Evolutionary conservation across 2,888 invertebrate species (phyloP).

Genomic region (Alloscopus bannaensis): DNA sequence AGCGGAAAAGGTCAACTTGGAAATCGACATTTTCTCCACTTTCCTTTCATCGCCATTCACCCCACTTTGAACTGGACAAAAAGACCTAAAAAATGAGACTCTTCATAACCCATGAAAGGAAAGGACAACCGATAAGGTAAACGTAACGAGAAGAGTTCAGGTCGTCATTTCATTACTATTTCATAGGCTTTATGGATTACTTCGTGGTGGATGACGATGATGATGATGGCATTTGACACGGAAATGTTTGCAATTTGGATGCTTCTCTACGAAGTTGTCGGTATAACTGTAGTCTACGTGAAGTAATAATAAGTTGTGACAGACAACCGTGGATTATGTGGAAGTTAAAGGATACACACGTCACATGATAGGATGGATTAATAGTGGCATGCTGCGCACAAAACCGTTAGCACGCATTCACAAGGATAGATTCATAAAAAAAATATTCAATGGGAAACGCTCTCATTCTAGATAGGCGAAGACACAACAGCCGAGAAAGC

Average conservation of each 20-base stretch:
- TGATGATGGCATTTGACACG: background rate
- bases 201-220: constrained; percentile 19
- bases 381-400: too few relatives aligned
- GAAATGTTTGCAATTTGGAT: background rate
- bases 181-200: constrained; percentile 35
- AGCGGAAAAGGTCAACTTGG: too few relatives aligned
- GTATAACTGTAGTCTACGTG: constrained; percentile 17
- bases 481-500: too few relatives aligned
- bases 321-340: too few relatives aligned
- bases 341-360: too few relatives aligned
- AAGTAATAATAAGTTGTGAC: constrained; percentile 25
- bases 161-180: constrained; percentile 45
- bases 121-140: background rate
- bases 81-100: background rate
- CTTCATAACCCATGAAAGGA: background rate
- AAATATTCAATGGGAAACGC: too few relatives aligned
- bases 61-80: constrained; percentile 13
- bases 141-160: constrained; percentile 27
- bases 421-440: too few relatives aligned
- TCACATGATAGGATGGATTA: too few relatives aligned
- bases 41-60: too few relatives aligned
- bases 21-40: too few relatives aligned
- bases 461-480: too few relatives aligned
- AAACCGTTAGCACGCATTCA: too few relatives aligned
- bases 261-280: constrained; percentile 6